These are phyloP conservation scores for Fopius arisanus DNA, from an alignment of 1,140 invertebrate species.

Conservation along the genomic window DNA sequence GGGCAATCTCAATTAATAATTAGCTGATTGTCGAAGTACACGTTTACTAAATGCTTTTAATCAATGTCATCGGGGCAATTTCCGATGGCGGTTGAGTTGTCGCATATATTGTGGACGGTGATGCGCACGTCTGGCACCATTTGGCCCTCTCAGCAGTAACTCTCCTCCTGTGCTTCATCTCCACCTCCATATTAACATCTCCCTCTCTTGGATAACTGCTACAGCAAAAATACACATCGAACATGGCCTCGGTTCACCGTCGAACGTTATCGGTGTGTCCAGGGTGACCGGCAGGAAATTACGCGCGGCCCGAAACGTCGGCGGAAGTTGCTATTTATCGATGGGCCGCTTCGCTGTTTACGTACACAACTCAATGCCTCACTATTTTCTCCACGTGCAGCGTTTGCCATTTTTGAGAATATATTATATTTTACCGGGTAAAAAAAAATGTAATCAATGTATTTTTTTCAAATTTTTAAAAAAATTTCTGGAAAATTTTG, in stretches of 20 bases:
- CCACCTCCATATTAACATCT: neutral
- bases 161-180: neutral
- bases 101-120: neutral
- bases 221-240: neutral
- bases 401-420: neutral
- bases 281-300: constrained; percentile 40
- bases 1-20: constrained; percentile 60
- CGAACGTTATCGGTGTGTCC: constrained; percentile 21
- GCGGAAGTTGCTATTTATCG: constrained; percentile 43
- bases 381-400: neutral
- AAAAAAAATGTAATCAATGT: too few species aligned
- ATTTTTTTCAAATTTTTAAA: too few species aligned
- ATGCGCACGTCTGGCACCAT: neutral
- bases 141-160: neutral
- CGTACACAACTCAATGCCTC: neutral
- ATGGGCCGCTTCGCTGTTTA: constrained; percentile 21
- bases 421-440: too few species aligned
- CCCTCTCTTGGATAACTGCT: neutral
- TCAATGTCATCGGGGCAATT: constrained; percentile 67
- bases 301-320: constrained; percentile 35
- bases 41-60: constrained; percentile 61
- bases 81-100: constrained; percentile 56
- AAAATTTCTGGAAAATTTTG: too few species aligned
- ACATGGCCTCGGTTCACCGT: constrained; percentile 25
- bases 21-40: constrained; percentile 41